These are phyloP conservation scores for Anthoscopus minutus DNA, from an alignment of 2,113 vertebrate species.

Conservation along the genomic window DNA sequence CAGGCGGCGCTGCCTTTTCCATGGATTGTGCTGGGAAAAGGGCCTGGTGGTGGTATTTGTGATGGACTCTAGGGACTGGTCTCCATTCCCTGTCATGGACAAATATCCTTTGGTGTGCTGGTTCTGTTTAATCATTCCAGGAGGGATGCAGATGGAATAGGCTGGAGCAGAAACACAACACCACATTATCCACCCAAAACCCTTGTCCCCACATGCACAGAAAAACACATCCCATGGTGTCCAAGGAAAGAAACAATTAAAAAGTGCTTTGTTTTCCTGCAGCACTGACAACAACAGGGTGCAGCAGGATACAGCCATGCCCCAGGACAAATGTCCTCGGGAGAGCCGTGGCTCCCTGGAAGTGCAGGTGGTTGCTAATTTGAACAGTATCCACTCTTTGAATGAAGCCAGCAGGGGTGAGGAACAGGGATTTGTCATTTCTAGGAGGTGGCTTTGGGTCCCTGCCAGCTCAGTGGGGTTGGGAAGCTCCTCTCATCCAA, in stretches of 20 bases:
- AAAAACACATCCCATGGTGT: neutral
- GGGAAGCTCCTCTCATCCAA: constrained; percentile 13
- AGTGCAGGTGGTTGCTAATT: constrained; percentile 43
- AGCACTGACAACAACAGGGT: neutral
- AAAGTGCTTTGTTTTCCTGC: neutral
- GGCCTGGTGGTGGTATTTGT: neutral
- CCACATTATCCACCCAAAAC: neutral
- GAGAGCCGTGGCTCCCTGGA: neutral
- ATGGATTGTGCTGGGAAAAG: neutral
- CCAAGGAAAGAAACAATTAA: neutral
- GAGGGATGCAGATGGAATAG: neutral
- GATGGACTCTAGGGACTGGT: neutral
- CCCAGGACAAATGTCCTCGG: neutral
- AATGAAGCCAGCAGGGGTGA: constrained; percentile 20
- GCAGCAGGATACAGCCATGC: neutral
- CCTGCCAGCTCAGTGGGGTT: neutral
- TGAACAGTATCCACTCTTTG: neutral
- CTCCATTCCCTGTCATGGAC: neutral
- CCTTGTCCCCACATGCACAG: fast-evolving
- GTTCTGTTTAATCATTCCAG: neutral
- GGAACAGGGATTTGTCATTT: constrained; percentile 33
- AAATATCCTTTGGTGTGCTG: neutral
- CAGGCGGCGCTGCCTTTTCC: neutral
- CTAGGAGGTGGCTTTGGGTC: constrained; percentile 20
- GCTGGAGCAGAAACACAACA: neutral